Percentiles rank a stretch among this genome's conserved stretches.
phyloP scores from a whole-genome alignment of 2,797 vertebrate genomes.

The Diplodus sargus region DNA sequence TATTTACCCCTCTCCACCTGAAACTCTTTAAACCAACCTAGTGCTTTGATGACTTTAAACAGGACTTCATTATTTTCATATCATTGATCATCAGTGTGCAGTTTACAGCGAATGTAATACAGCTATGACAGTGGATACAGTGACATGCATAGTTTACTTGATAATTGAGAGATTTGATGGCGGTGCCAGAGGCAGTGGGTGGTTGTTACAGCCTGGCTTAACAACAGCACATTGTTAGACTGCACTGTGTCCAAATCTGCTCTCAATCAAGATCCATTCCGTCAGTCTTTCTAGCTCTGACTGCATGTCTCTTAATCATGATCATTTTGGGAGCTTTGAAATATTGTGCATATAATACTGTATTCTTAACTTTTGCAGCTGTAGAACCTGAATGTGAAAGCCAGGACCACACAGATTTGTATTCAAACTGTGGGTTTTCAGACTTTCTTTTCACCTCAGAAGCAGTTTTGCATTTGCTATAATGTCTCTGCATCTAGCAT shows the following conservation, averaged over 20 bases:
- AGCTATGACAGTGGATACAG: neutral
- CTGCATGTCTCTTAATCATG: neutral
- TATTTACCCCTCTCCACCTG: neutral
- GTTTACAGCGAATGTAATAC: slow-evolving; percentile 8
- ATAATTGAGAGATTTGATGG: neutral
- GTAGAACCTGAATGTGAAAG: neutral
- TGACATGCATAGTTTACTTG: neutral
- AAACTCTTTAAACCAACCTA: neutral
- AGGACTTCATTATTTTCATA: neutral
- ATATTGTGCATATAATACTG: neutral
- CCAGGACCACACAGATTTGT: neutral
- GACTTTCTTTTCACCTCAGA: neutral
- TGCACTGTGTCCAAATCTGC: slow-evolving; percentile 8
- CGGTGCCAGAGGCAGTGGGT: neutral
- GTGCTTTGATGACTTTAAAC: neutral
- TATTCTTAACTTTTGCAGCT: neutral
- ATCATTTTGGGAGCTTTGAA: slow-evolving; percentile 1
- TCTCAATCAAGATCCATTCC: neutral
- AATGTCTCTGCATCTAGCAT: neutral
- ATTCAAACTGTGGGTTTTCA: neutral
- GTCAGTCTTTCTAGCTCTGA: neutral
- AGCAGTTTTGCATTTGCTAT: neutral
- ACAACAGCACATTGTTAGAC: slow-evolving; percentile 29
- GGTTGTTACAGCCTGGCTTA: neutral
- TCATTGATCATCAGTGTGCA: neutral